Percentiles rank a stretch among this genome's conserved stretches.
phyloP scores from a whole-genome alignment of 2,888 invertebrate genomes.

The Myopa testacea region DNA sequence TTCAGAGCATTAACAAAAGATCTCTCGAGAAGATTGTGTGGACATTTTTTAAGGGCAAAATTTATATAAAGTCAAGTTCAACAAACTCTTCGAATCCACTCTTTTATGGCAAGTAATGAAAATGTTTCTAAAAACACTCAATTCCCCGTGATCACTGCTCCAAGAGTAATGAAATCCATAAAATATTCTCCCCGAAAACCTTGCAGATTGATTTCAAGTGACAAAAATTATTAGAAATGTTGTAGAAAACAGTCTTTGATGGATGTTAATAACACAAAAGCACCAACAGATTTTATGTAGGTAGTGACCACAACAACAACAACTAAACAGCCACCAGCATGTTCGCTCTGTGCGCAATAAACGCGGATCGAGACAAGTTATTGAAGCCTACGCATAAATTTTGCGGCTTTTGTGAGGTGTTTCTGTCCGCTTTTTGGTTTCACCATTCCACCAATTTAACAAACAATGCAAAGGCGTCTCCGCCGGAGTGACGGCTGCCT shows the following conservation, averaged over 20 bases:
- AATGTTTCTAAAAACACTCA: no score
- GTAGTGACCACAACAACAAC: background rate
- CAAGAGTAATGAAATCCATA: no score
- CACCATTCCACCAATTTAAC: constrained; percentile 43
- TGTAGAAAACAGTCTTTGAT: background rate
- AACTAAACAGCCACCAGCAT: background rate
- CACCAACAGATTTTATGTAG: background rate
- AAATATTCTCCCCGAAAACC: no score
- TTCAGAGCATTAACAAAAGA: no score
- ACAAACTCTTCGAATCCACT: no score
- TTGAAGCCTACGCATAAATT: constrained; percentile 12
- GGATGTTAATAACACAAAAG: background rate
- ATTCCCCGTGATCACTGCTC: no score
- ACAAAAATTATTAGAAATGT: background rate
- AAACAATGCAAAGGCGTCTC: constrained; percentile 49
- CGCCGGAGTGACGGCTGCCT: constrained; percentile 30
- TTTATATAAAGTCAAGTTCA: no score
- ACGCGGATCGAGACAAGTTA: background rate
- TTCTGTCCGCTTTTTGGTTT: background rate
- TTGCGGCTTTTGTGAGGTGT: background rate
- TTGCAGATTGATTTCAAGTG: background rate
- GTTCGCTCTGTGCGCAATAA: constrained; percentile 23
- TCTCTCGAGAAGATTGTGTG: no score
- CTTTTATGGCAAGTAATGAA: no score
- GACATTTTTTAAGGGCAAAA: no score